Base-by-base conservation (phyloP, 2,888 invertebrate species). In the Drosophila sordidapex region DNA sequence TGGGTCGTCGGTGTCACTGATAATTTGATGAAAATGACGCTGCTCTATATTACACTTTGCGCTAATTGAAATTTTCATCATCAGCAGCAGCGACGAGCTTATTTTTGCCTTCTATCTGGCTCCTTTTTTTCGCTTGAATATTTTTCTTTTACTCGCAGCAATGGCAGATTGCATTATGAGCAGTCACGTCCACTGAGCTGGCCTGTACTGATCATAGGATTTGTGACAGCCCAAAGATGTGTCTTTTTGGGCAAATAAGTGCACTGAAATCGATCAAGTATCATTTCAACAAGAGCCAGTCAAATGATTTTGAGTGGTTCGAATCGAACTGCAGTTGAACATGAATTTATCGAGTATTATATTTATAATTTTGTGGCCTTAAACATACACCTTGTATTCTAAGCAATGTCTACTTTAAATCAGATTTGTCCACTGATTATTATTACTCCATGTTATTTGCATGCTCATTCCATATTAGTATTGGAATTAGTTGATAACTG, bases 11-110 rank as follows among this genome's bases (percentile, higher is more conserved):
- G 89, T 89, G 84, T 84, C 87, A 78, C 84, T 79, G 89, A 89
- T 89, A 87, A 84, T 89, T 87, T 84, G 87, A 85, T 85, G 84
- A 89, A 89, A 85, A 89, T 87, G 84, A 82, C 74, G 74, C 74
- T 83, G 83, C 83, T 88, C 86, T 77, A 83, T 83, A 80, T 84
- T 83, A 84, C 81, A 86, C 76, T 83, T 78, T 74, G 77, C 81
- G 90, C 88, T 87, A 86, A 86, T 89, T 86, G 86, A 87, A 84
- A 89, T 82, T 87, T 82, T 82, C 86, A 76, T 80, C 88, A 87
- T 65, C 78, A 63, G 54, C 35, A 63, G 48, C 57, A 61, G 38
- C 52, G 13, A n/a, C 21, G 6, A 25, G 40, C 15, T 43, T 31
- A 31, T 15, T 6, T 57, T 21, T 31, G 57, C 21, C n/a, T 43